Base-by-base conservation (phyloP, 1,140 invertebrate species). In the Pseudomyrmex cubaensis region DNA sequence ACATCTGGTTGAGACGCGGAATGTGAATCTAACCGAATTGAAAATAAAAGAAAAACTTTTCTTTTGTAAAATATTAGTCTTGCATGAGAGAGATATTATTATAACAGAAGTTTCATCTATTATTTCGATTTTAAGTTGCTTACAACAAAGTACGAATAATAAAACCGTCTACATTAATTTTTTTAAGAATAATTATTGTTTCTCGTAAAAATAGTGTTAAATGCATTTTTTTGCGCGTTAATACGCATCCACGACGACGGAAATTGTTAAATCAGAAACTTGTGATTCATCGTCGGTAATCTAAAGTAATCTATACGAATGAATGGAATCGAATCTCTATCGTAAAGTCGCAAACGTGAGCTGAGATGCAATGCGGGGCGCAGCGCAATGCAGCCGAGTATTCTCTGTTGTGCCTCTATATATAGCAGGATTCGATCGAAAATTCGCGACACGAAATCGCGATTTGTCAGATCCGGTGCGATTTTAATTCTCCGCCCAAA, bases 301-400 rank as follows among this genome's bases (percentile, higher is more conserved):
- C 8, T 46, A 20, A 44, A 59, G 70, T 59, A 46, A 74, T 59
- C 8, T 46, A 20, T 57, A 59, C 35, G n/a, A 7, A 73, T 59
- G 48, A 61, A 74, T 20, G 17, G 0, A 22, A 74, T 74, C 70
- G 35, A 46, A 17, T 73, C 12, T 59, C 17, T 59, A 74, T 74
- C 56, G 44, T 57, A 61, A 59, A 57, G 35, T 61, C 35, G 56
- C 70, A 74, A 25, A 74, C 70, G 70, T 59, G 56, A 74, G 59
- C 70, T 48, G 70, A 3, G 8, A 74, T 48, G 15, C 25, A 15
- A 57, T 57, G 52, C 52, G 25, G 2, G 1, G 20, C 22, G 56
- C 54, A 20, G 35, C n/a, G 20, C 2, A 13, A 10, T 35, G 9
- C 1, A 73, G 17, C 10, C 69, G n/a, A 17, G 12, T 56, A 35